Base-by-base conservation (phyloP, 2,113 vertebrate genomes). In the Pelobates fuscus region DNA sequence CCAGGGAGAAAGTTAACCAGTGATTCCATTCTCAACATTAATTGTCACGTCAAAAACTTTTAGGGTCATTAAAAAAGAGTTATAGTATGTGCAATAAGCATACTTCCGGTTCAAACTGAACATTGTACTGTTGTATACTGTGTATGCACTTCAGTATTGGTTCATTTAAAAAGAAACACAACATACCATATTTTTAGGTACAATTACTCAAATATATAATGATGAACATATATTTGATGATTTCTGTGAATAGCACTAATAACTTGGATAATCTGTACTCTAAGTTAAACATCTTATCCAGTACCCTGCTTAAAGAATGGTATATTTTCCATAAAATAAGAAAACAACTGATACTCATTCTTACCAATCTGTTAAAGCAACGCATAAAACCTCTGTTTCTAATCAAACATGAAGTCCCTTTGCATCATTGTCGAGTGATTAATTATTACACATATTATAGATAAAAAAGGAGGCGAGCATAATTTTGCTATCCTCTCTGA, bases 401-500 rank as follows among this genome's bases (percentile, higher is more conserved):
- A 60, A 21, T 18, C 7, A 26, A 25, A 32, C 26, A 2, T 11
- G 32, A 1, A 20, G 55, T 55, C 18, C 20, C 20, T 20, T 2
- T 23, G 37, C 58, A 44, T 57, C 70, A 2, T 64, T 73, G 70
- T 64, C 62, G 6, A 49, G 18, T 60, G 21, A 41, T 10, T 23
- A 64, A 64, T 26, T 10, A 58, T n/a, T 55, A 59, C 14, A 8
- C 37, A 49, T 49, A 14, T 63, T 10, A 27, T 44, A 25, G 46
- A 54, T 25, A 65, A 21, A 27, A 43, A 2, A 41, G 20, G 6
- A 66, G 49, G 8, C 18, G 29, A 61, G 27, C 43, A n/a, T 17
- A 8, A 32, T 12, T 60, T 58, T 66, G 67, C 25, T 17, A 20
- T 60, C 30, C 8, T 43, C 20, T 7, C 23, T 2, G 24, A 4